Evolutionary conservation across 2,888 invertebrate species (phyloP).

Genomic region (Drosophila antonietae): DNA sequence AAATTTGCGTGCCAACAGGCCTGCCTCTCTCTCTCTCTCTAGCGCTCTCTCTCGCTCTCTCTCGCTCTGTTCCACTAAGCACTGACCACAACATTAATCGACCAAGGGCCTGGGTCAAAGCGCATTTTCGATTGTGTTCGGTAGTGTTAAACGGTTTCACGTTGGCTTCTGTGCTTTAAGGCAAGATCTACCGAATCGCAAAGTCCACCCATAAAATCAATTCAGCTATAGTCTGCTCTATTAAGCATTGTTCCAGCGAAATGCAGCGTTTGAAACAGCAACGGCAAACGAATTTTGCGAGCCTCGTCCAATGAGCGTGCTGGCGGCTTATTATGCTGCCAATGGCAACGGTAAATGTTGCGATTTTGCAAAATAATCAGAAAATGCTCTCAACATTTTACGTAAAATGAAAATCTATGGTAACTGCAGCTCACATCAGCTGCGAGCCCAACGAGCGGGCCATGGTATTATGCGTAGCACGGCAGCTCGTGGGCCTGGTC

Average conservation of each 20-base stretch:
- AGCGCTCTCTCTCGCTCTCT: neutral
- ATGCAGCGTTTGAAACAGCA: slow-evolving; percentile 49
- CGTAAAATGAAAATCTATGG: slow-evolving; percentile 59
- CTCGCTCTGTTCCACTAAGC: slow-evolving; percentile 88
- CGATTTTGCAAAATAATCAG: slow-evolving; percentile 80
- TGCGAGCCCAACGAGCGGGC: neutral
- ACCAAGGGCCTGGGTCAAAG: slow-evolving; percentile 84
- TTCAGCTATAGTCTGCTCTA: neutral
- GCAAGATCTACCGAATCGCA: neutral
- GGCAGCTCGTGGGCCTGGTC: slow-evolving; percentile 30
- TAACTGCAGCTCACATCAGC: slow-evolving; percentile 40
- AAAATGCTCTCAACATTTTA: slow-evolving; percentile 70
- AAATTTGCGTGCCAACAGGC: slow-evolving; percentile 95
- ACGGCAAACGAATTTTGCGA: slow-evolving; percentile 24
- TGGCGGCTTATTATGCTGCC: slow-evolving; percentile 62
- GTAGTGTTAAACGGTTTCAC: neutral
- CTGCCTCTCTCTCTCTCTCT: slow-evolving; percentile 84
- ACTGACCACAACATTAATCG: slow-evolving; percentile 93
- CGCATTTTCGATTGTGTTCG: neutral
- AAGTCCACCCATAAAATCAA: neutral
- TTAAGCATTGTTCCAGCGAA: slow-evolving; percentile 4
- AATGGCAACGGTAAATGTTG: slow-evolving; percentile 56
- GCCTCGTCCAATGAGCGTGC: slow-evolving; percentile 7
- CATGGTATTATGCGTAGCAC: neutral
- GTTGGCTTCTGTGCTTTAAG: neutral